Conservation (phyloP, 2,113 vertebrate genomes). For the Chunga burmeisteri region DNA sequence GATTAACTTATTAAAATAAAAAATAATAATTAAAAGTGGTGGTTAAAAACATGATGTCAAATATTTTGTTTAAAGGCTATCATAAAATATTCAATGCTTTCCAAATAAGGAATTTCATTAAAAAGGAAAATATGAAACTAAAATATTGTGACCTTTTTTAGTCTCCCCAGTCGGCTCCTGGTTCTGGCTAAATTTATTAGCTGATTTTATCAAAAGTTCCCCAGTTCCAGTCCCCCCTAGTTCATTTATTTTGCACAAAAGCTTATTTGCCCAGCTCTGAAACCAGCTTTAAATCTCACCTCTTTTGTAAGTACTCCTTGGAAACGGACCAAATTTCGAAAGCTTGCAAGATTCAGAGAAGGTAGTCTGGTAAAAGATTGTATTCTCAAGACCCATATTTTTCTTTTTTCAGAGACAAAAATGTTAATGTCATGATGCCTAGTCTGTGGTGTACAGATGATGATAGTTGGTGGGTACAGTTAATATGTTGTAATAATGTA, state of each 20-base stretch:
- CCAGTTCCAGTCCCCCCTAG: neutral
- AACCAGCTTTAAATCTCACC: neutral
- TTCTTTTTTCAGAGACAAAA: neutral
- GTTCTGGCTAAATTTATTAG: constrained; percentile 1
- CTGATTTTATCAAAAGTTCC: neutral
- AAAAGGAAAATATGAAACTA: neutral
- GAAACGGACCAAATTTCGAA: neutral
- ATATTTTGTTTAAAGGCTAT: neutral
- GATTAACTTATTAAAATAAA: neutral
- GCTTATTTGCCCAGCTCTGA: neutral
- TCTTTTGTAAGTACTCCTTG: neutral
- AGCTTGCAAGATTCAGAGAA: neutral
- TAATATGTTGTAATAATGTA: neutral
- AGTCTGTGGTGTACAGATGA: neutral
- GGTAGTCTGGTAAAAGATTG: neutral
- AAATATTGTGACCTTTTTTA: neutral
- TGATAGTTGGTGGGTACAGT: neutral
- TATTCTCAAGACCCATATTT: neutral
- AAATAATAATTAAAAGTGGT: neutral
- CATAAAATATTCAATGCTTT: neutral
- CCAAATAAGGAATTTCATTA: neutral
- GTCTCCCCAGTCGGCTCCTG: neutral
- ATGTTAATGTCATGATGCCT: neutral
- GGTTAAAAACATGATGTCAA: neutral
- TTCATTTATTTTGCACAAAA: neutral